Conservation (phyloP, 2,797 vertebrate genomes). For the Peromyscus attwateri region DNA sequence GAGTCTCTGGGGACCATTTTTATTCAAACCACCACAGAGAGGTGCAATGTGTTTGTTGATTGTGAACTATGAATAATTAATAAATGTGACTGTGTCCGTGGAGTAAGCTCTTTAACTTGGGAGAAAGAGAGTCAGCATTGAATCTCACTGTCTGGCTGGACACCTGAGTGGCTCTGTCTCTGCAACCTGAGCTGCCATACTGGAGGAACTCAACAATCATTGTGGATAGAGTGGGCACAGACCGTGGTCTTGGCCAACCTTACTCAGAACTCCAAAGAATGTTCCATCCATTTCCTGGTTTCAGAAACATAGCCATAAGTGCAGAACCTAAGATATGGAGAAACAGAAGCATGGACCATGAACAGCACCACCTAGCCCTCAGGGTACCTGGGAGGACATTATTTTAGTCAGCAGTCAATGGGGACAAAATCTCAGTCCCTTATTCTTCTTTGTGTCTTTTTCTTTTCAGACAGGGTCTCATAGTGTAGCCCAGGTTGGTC, state of each 20-base stretch:
- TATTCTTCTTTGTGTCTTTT: background rate
- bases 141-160: background rate
- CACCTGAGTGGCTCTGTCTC: fast-evolving
- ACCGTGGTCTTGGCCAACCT: fast-evolving
- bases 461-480: background rate
- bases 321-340: background rate
- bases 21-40: background rate
- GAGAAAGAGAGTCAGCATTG: background rate
- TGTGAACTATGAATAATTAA: too few species aligned
- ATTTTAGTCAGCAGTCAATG: fast-evolving
- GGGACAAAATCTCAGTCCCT: background rate
- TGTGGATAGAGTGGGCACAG: background rate
- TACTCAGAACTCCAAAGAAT: background rate
- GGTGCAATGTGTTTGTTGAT: background rate
- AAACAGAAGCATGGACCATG: background rate
- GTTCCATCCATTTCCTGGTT: background rate
- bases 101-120: background rate
- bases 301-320: fast-evolving
- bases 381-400: fast-evolving
- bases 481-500: background rate
- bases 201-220: background rate
- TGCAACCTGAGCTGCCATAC: fast-evolving
- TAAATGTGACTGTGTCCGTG: background rate
- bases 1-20: background rate
- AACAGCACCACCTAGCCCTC: fast-evolving